These are phyloP conservation scores for Aphidius ervi DNA, from an alignment of 1,140 invertebrate species.

Conservation along the genomic window DNA sequence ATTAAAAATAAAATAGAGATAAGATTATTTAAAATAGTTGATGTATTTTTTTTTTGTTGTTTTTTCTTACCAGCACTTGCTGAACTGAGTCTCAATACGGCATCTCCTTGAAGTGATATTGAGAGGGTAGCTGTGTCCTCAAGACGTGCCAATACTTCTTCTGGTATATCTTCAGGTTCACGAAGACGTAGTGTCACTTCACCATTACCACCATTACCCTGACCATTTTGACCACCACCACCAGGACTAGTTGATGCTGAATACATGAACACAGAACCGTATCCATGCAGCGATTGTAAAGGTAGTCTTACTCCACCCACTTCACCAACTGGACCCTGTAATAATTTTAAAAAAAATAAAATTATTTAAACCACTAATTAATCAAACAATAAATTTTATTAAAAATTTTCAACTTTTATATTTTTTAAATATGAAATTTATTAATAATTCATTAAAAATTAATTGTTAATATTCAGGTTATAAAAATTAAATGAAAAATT, in stretches of 20 bases:
- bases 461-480: no score
- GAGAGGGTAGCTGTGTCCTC: constrained; percentile 55
- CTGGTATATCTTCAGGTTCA: constrained; percentile 54
- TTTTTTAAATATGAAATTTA: not conserved
- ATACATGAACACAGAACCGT: constrained; percentile 57
- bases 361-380: not conserved
- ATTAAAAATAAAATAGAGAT: no score
- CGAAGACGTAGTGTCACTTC: constrained; percentile 54
- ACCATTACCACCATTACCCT: constrained; percentile 46
- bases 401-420: not conserved
- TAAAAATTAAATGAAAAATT: not conserved
- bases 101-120: constrained; percentile 52
- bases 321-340: constrained; percentile 53
- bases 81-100: constrained; percentile 48
- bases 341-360: constrained; percentile 25
- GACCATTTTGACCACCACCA: constrained; percentile 36
- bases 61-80: constrained; percentile 44
- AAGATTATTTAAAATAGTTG: not conserved
- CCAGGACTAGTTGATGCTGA: constrained; percentile 51
- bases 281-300: constrained; percentile 53
- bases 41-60: not conserved
- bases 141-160: constrained; percentile 53
- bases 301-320: constrained; percentile 55
- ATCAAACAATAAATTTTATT: not conserved
- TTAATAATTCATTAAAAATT: not conserved